Base-by-base conservation (phyloP, 2,113 vertebrate genomes). In the Phocoena phocoena region DNA sequence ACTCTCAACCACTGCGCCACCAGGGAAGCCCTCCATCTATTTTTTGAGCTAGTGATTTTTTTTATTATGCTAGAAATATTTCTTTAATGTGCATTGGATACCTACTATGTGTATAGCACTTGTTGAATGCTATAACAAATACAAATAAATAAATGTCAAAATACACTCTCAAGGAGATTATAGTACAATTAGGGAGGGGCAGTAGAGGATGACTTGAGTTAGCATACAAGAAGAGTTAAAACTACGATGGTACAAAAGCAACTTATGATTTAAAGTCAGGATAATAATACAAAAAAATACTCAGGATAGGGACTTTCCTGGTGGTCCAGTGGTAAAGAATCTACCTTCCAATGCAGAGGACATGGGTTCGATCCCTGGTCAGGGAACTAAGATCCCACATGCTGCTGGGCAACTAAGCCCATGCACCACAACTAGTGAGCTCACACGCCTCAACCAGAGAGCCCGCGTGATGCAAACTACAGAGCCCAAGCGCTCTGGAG, bases 91-190 rank as follows among this genome's bases (percentile, higher is more conserved):
- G 89, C 86, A 86, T 41, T 97, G 38, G 44, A n/a, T 87, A 82
- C 23, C 26, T 95, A 62, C 13, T 67, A 80, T 63, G 33, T 73
- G 8, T 1, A 60, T 38, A 89, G n/a, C 31, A 83, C 26, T 86
- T 63, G 31, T 67, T 90, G 21, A 87, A 7, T 87, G 14, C 10
- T 68, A 28, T 82, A 79, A 77, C 62, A 81, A 92, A 50, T 62
- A 83, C 36, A 90, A 68, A 60, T n/a, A 92, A 95, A 88, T 88
- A 70, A 41, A 58, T 80, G n/a, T 83, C 53, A 91, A 92, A 96
- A 95, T 68, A 88, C 2, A 95, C 36, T 63, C 63, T 92, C 47
- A 94, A 92, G 31, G 31, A 94, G n/a, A 47, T 50, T 96, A 60
- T 5, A 89, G 31, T 70, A 77, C 25, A 68, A 36, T 50, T 50